These are phyloP conservation scores for Callipepla californica DNA, from an alignment of 2,113 vertebrate genomes.

Conservation along the genomic window DNA sequence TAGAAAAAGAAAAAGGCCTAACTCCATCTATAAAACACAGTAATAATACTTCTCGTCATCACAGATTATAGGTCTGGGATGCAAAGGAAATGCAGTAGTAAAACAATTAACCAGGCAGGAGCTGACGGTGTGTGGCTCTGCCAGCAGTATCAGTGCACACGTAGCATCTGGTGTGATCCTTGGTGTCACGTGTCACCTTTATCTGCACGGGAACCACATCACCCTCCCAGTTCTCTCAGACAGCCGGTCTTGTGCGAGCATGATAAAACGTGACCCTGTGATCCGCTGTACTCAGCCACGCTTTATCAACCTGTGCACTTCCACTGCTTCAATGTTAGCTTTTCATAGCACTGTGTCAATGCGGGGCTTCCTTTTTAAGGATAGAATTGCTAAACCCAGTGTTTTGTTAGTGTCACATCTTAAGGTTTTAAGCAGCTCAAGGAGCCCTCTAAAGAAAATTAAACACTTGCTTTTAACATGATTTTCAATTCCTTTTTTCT, in stretches of 20 bases:
- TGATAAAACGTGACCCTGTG: conserved; percentile 60
- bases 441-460: neutral
- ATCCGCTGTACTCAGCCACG: neutral
- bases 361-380: neutral
- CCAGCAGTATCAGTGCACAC: neutral
- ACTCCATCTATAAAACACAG: neutral
- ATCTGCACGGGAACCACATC: conserved; percentile 2
- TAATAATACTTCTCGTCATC: accelerated
- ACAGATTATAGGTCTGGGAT: neutral
- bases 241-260: conserved; percentile 21
- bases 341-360: neutral
- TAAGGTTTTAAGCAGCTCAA: conserved; percentile 13
- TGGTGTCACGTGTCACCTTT: neutral
- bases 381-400: neutral
- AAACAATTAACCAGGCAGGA: neutral
- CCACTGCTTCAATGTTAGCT: conserved; percentile 18
- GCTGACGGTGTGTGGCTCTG: accelerated
- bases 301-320: conserved; percentile 11
- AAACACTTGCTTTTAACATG: neutral
- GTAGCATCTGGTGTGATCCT: conserved; percentile 42
- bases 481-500: neutral
- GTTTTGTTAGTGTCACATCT: neutral
- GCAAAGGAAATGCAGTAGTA: neutral
- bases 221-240: neutral
- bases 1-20: neutral